Evolutionary conservation across 2,888 invertebrate species (phyloP), one percentile per base, ranked within the genome.

Genomic region (Clusia tigrina): DNA sequence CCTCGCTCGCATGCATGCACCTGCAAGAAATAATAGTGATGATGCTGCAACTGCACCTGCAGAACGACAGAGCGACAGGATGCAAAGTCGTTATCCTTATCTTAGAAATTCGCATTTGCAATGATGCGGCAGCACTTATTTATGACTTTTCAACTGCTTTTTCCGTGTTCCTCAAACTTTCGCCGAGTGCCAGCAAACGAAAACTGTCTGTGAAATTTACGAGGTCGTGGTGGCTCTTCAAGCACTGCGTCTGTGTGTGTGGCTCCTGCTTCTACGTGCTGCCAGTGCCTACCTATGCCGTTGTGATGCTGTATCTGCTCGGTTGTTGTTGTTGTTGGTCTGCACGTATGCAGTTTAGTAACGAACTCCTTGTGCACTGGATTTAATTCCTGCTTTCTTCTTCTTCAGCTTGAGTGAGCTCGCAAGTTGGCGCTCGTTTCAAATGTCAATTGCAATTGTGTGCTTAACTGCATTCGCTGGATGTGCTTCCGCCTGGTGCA

Each of bases 381-480:
- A n/a, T n/a, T n/a, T n/a, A n/a, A 75, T 76, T 76, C 37, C 23
- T 75, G 74, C 73, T 70, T 75, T 76, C 70, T 78, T 78, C 76
- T 73, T 76, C 78, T 77, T 76, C 74, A 76, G 71, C 76, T 69
- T 72, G 73, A 77, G 76, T 73, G 76, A 64, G 67, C 71, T 73
- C 72, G 71, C 73, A 77, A 75, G 74, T 75, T 75, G 78, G 71
- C 74, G 12, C 51, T 59, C 58, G 74, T 77, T 79, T 78, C 74
- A 78, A 77, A 80, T 78, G 77, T 80, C 81, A 80, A 80, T 80
- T 80, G 81, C 79, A 80, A 80, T 80, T 80, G 81, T 79, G 77
- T 77, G 70, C 75, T 75, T 75, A 75, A 75, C 75, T 75, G 75
- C 76, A 75, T 75, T 77, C 75, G 48, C 5, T 48, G 22, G 20